Base-by-base conservation (phyloP, 2,888 invertebrate species). In the Cinara cedri region DNA sequence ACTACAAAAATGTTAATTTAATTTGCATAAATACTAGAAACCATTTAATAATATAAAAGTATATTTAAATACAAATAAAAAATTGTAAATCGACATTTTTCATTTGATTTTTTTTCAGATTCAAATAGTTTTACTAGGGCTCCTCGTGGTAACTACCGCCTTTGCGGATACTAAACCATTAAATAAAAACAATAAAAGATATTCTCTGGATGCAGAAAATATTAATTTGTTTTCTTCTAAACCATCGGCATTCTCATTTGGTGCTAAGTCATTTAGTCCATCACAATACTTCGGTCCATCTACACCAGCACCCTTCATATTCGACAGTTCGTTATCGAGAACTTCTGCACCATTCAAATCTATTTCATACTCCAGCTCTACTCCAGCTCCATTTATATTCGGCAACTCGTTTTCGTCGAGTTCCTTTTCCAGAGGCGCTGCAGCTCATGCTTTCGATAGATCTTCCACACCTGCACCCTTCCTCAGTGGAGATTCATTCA, bases 261-360 rank as follows among this genome's bases (percentile, higher is more conserved):
- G 63, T 6, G 51, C 51, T 0, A 74, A 63, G 21, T 16, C 34
- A 8, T 51, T 63, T 51, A 63, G 14, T 14, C 11, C 44, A n/a
- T 62, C 72, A n/a, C n/a, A n/a, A n/a, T n/a, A n/a, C 13, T 51
- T 63, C 34, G 74, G 14, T 14, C 11, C 44, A n/a, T 62, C 72
- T 2, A 60, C 72, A 14, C 62, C 74, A 16, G 51, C 51, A 1
- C 63, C 74, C 1, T 74, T 63, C 11, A 8, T 11, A 1, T 74
- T 63, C 16, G 46, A 16, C 51, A 63, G 16, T 51, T 54, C 74
- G 16, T 74, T 26, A 34, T 62, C 74, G 0, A 21, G 51, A 10
- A 74, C 74, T 51, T 49, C 74, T n/a, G 60, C 60, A 16, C 72
- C 72, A n/a, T 72, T 72, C n/a, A 72, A 60, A 60, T 49, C 72